Evolutionary conservation across 2,797 vertebrate species (phyloP), one percentile per base, ranked within the genome.

Genomic region (Neoniphon sammara): DNA sequence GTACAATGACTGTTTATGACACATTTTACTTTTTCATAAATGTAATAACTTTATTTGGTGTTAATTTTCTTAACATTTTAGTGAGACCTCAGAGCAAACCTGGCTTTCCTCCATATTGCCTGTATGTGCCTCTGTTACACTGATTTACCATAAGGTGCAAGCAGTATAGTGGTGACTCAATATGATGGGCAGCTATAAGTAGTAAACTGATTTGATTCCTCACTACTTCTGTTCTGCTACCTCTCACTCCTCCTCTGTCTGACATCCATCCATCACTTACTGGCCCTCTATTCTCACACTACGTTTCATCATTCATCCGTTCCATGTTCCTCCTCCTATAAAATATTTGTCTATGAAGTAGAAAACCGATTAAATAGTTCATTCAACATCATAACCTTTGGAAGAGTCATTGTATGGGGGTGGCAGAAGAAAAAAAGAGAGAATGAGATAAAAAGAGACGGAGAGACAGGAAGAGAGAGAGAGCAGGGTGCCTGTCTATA

Each of bases 401-500:
- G 63, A 55, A 73, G 49, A 70, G 30, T 49, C 55, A 47, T 49
- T 15, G 52, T 61, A 80, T 63, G 25, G 36, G 64, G 59, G 54
- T 66, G n/a, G n/a, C n/a, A n/a, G n/a, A n/a, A 56, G 62, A 73
- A 79, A 79, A 63, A 67, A n/a, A n/a, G 34, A 18, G 46, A 18
- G 46, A 47, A 2, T 4, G 46, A 50, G 31, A 20, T 2, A 7
- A 4, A 10, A 8, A 21, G 11, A 11, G 20, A 52, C 1, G 23
- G 36, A 10, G 36, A 39, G 36, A 39, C 8, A 39, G 31, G 20
- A 7, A 6, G 12, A 83, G 17, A 54, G 11, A 66, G 23, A 14
- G 21, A 59, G 86, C 84, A 76, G 49, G 49, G 64, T 68, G 77
- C 11, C 62, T 75, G 70, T 73, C 69, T 73, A 39, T 60, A 65